Percentiles rank a stretch among this genome's conserved stretches.
Conservation (phyloP, 2,888 invertebrate species). For the Gerris lacustris region DNA sequence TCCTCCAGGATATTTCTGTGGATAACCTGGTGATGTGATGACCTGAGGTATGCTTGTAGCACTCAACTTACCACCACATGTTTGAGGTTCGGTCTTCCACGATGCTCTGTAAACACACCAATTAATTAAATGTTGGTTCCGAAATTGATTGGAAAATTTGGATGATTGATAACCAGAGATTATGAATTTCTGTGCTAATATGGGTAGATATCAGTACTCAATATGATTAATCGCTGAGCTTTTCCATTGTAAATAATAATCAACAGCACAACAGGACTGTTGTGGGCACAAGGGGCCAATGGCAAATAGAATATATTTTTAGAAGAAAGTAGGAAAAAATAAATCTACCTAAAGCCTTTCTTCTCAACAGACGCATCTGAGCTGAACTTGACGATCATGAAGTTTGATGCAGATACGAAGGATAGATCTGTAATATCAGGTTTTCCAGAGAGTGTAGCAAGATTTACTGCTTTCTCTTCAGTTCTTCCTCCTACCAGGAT, state of each 20-base stretch:
- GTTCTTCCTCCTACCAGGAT: conserved; percentile 90
- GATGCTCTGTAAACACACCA: conserved; percentile 48
- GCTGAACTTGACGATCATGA: conserved; percentile 94
- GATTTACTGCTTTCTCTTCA: conserved; percentile 80
- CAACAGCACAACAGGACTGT: too few species aligned
- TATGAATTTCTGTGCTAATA: too few species aligned
- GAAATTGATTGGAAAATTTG: too few species aligned
- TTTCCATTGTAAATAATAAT: too few species aligned
- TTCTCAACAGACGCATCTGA: conserved; percentile 86
- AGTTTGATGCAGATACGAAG: conserved; percentile 90
- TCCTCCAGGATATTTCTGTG: conserved; percentile 87
- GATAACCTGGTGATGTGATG: conserved; percentile 82
- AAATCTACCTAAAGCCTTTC: conserved; percentile 63
- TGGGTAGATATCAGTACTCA: conserved; percentile 16
- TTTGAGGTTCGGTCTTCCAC: conserved; percentile 89
- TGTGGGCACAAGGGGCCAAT: too few species aligned
- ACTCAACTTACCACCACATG: conserved; percentile 75
- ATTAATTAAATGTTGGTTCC: background rate
- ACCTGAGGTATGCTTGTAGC: conserved; percentile 82
- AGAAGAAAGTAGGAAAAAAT: too few species aligned
- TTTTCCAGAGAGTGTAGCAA: conserved; percentile 86
- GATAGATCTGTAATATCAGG: conserved; percentile 71
- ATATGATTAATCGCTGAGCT: background rate
- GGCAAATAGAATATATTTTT: too few species aligned
- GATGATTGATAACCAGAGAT: too few species aligned